Conservation (phyloP, 2,113 vertebrate genomes). For the Gnathonemus echidnorhynchus region DNA sequence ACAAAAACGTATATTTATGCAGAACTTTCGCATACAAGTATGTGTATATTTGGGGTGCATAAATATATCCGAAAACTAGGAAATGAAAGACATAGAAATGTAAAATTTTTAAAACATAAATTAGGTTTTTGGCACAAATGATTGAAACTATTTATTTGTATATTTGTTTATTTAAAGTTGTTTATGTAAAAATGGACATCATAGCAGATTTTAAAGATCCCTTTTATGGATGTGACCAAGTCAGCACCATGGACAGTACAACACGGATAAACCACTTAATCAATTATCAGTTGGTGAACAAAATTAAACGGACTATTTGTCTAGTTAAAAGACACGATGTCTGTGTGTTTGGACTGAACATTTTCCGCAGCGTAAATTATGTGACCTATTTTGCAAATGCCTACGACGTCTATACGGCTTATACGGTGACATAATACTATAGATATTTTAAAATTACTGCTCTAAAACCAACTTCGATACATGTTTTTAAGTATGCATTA, state of each 20-base stretch:
- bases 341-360: neutral
- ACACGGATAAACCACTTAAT: neutral
- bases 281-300: neutral
- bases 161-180: neutral
- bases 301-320: neutral
- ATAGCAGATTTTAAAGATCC: neutral
- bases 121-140: neutral
- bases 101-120: neutral
- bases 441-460: neutral
- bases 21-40: neutral
- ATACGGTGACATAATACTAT: neutral
- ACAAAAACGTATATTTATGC: neutral
- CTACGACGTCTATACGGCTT: neutral
- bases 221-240: neutral
- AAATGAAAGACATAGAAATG: neutral
- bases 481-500: neutral
- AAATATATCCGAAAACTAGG: neutral
- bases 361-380: neutral
- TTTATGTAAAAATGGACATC: neutral
- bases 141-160: neutral
- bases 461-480: neutral
- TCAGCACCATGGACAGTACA: constrained; percentile 20
- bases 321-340: neutral
- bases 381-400: neutral
- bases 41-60: neutral